Base-by-base conservation (phyloP, 2,888 invertebrate genomes). In the Eutolmus rufibarbis region DNA sequence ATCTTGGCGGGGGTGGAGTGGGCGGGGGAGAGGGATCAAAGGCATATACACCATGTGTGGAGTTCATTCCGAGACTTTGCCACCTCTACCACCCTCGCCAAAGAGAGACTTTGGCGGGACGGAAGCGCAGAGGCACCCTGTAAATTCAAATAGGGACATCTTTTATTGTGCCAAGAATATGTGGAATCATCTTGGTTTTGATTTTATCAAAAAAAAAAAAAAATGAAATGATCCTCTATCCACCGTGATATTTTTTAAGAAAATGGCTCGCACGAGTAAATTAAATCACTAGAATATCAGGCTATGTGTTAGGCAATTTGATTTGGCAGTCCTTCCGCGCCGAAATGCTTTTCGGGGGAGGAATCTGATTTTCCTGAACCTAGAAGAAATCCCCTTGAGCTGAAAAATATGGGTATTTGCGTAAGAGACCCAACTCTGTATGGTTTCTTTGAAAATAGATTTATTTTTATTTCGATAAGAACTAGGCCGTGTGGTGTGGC, bases 181-280 rank as follows among this genome's bases (percentile, higher is more conserved):
- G 76, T 76, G 19, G n/a, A 76, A 34, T 76, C 76, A 37, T 76
- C 37, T 46, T 79, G 79, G 79, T 79, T 51, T 79, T 56, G 51
- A 79, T 79, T 79, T 51, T 46, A 79, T 51, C 51, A 5, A 51
- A 46, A 23, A 37, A 31, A 79, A 46, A 28, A 28, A 46, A 78
- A 43, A 19, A 34, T 2, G 14, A 78, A 43, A 19, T 79, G 16
- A 51, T 56, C 79, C 79, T 14, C 23, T 56, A 14, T 28, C 79
- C 51, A 8, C 5, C 12, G 31, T 51, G 51, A 56, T 79, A 79
- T 79, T 79, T 56, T 31, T 51, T 16, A 51, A 31, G 14, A 46
- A 78, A 46, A 28, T 51, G 51, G 51, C 16, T 19, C 23, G 14
- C 23, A 51, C 79, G 28, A 79, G 79, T 79, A 31, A 79, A 79